These are phyloP conservation scores for Dolichallabes microphthalmus DNA, from an alignment of 2,113 vertebrate genomes.

Conservation along the genomic window DNA sequence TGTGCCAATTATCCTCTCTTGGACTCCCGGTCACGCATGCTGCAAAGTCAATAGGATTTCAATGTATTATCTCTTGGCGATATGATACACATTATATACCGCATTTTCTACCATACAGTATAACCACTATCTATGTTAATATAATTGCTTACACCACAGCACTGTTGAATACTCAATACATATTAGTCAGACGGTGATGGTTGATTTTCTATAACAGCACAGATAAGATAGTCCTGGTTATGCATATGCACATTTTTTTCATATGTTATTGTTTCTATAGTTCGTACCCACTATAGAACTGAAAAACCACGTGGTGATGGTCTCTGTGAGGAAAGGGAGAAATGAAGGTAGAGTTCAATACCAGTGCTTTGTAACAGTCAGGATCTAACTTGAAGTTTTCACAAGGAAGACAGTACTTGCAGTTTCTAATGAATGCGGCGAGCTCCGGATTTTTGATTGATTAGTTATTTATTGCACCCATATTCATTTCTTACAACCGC, in stretches of 20 bases:
- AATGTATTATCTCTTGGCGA: background rate
- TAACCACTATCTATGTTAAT: background rate
- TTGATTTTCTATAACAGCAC: background rate
- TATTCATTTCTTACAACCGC: background rate
- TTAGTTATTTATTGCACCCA: background rate
- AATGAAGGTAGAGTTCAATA: background rate
- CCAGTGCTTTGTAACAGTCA: background rate
- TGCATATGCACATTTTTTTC: background rate
- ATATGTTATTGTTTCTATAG: background rate
- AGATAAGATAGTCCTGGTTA: background rate
- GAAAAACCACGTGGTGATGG: background rate
- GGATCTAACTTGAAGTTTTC: background rate
- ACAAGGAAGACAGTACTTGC: background rate
- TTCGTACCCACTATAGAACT: background rate
- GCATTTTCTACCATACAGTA: background rate
- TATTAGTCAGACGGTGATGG: background rate
- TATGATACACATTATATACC: background rate
- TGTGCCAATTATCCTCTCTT: background rate
- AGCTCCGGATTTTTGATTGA: background rate
- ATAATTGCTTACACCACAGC: background rate
- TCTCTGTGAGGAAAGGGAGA: background rate
- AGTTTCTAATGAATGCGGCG: background rate
- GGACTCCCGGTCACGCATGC: background rate
- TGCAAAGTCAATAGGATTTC: background rate
- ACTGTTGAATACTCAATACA: background rate